phyloP scores from a whole-genome alignment of 2,797 vertebrate genomes.

The Eulemur albifrons region DNA sequence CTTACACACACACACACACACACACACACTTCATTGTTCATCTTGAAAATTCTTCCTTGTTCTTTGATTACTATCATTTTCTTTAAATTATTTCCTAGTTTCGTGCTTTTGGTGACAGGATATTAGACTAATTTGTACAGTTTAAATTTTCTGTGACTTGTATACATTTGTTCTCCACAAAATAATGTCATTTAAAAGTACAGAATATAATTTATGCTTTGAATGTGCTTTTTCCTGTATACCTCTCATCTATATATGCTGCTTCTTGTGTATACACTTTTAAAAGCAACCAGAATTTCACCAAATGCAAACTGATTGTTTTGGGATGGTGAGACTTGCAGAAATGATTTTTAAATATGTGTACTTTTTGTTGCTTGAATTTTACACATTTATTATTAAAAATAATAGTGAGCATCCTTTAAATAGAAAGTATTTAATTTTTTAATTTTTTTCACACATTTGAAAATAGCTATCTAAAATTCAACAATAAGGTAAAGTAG shows the following conservation, averaged over 20 bases:
- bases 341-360: neutral
- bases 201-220: neutral
- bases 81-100: neutral
- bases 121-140: neutral
- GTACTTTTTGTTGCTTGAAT: neutral
- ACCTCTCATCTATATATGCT: neutral
- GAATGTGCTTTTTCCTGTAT: neutral
- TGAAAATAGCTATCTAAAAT: conserved; percentile 16
- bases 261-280: neutral
- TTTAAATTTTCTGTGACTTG: neutral
- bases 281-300: neutral
- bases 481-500: neutral
- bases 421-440: neutral
- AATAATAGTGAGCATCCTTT: neutral
- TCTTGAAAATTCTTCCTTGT: neutral
- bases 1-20: neutral
- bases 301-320: neutral
- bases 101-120: neutral
- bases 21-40: neutral
- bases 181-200: neutral
- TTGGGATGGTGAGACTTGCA: neutral
- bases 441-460: neutral
- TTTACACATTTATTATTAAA: neutral
- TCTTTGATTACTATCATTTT: neutral
- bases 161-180: neutral